Conservation (phyloP, 2,797 vertebrate species). For the Diplodus puntazzo region DNA sequence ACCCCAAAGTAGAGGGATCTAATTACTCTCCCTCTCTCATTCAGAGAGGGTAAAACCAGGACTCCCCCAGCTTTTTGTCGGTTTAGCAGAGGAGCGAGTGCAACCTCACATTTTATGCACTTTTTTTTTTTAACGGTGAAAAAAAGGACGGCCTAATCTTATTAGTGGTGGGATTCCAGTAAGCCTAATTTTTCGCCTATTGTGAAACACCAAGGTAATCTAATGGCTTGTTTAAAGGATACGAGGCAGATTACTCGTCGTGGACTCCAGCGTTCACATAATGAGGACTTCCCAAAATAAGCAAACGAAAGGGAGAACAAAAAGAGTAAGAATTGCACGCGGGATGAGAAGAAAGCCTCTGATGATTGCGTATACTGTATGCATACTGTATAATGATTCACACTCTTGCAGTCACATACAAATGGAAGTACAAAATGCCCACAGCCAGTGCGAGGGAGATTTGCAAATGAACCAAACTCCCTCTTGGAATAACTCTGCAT, state of each 20-base stretch:
- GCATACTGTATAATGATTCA: conserved; percentile 10
- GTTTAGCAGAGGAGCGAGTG: conserved; percentile 35
- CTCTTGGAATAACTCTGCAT: conserved; percentile 62
- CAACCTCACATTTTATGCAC: conserved; percentile 34
- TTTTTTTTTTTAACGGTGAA: conserved; percentile 40
- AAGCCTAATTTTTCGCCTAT: conserved; percentile 65
- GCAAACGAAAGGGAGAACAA: conserved; percentile 21
- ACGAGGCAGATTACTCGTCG: conserved; percentile 55
- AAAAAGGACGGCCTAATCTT: conserved; percentile 62
- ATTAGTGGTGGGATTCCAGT: conserved; percentile 64
- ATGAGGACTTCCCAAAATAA: conserved; percentile 54
- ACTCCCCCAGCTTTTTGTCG: conserved; percentile 35
- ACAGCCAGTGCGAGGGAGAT: conserved; percentile 46
- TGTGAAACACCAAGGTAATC: conserved; percentile 73
- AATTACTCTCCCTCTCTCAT: conserved; percentile 53
- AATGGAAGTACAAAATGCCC: conserved; percentile 42
- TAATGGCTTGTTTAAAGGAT: conserved; percentile 62
- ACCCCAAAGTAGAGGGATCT: conserved; percentile 48
- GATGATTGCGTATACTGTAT: conserved; percentile 16
- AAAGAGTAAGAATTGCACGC: conserved; percentile 1
- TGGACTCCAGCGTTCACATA: conserved; percentile 40
- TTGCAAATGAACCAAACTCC: conserved; percentile 68
- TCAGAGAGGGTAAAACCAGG: conserved; percentile 43
- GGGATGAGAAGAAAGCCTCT: conserved; percentile 2
- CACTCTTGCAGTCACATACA: conserved; percentile 33